Base-by-base conservation (phyloP, 2,888 invertebrate genomes). In the Drosophila quinaria region DNA sequence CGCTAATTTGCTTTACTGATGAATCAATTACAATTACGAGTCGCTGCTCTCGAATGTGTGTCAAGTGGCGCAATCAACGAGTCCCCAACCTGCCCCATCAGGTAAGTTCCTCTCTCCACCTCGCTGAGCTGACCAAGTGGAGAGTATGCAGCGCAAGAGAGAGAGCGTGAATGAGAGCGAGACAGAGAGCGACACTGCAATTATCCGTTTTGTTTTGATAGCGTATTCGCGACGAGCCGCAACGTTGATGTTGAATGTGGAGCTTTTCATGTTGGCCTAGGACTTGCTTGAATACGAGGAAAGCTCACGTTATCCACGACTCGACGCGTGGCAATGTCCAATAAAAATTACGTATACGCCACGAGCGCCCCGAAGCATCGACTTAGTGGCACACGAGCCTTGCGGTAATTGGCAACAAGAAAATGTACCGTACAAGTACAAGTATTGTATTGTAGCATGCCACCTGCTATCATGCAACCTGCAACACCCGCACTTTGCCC, bases 161-260 rank as follows among this genome's bases (percentile, higher is more conserved):
- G 11, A 6, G 8, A 42, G 39, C 11, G 37, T 13, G 42, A 60
- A 29, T 55, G 47, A 31, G 39, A 37, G 42, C 58, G 39, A 64
- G 76, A 63, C 73, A 52, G 76, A 63, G 76, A 52, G 71, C 69
- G 59, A 49, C 55, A 62, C 35, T 87, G 88, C 89, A 83, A 83
- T 87, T 89, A 86, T 89, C 72, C 56, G 76, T 90, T 89, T 89
- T 89, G 89, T 89, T 89, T 89, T 89, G 89, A 70, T 89, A 76
- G 63, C 86, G 44, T 37, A 76, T 89, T 89, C 89, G 90, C 58
- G 70, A 74, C 70, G 58, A 60, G 63, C 66, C 54, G 67, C 64
- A 46, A 58, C 41, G 52, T 8, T 13, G 64, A 41, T 55, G 73
- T 56, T 17, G 75, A 80, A 25, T 5, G 25, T 5, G 25, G 25